Base-by-base conservation (phyloP, 92 coral and sea anemone genomes). In the Ricordea florida region DNA sequence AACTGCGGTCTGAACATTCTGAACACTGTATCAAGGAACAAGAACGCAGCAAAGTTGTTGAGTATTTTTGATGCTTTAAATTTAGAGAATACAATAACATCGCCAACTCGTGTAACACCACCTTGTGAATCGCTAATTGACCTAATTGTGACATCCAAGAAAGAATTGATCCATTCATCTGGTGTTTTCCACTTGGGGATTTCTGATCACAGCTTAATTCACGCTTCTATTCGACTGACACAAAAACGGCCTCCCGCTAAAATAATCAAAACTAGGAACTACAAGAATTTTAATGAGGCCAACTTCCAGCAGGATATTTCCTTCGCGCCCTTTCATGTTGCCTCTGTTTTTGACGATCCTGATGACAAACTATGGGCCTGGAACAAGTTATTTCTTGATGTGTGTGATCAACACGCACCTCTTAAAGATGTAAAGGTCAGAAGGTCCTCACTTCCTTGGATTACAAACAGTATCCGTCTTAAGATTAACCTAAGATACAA, bases 301-400 rank as follows among this genome's bases (percentile, higher is more conserved):
- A 32, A 5, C 9, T 69, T 47, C 44, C 62, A 16, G 22, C 40
- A 3, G 13, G 76, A 69, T 16, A 49, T 50, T 24, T 30, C 69
- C 4, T 10, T 16, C 22, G 63, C 63, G 28, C 51, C 78, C 11
- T 70, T 70, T 38, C 65, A 35, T 27, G 50, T 70, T 41, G 78
- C 53, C 5, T 33, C 78, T 25, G 15, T 70, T 15, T 70, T 70
- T 11, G 51, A 66, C 5, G 73, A 66, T 26, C 57, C 42, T 1
- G 59, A 66, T 30, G 57, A 44, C 15, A 14, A 32, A 15, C 62
- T 52, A 4, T 70, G 78, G 78, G 78, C 78, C 28, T 50, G 76
- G 76, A 69, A 69, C 38, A 69, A 69, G n/a, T 1, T 70, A 0
- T 70, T 70, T 15, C 9, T 18, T 21, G 53, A 33, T 16, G 29